Conservation (phyloP, 2,113 vertebrate genomes). For the Rafetus swinhoei region DNA sequence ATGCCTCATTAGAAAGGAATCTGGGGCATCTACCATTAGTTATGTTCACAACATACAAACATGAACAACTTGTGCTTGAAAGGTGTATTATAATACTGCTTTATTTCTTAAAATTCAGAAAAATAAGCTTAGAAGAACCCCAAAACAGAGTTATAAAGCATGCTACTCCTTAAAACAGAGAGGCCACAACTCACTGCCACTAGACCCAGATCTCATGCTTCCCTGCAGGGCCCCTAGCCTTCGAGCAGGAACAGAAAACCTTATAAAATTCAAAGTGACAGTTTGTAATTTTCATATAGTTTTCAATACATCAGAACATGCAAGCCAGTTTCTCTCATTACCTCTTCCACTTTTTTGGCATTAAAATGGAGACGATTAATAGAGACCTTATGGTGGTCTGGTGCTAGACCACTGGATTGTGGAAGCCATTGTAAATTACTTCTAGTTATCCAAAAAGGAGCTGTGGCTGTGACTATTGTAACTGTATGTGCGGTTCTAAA, state of each 20-base stretch:
- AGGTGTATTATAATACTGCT: background rate
- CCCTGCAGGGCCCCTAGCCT: background rate
- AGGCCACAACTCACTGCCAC: background rate
- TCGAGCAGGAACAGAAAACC: background rate
- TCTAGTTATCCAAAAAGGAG: background rate
- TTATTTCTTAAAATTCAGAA: background rate
- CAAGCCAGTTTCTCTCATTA: conserved; percentile 8
- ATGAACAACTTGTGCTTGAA: background rate
- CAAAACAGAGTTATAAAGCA: background rate
- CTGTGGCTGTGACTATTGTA: background rate
- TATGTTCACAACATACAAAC: background rate
- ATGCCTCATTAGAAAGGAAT: background rate
- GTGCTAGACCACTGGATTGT: conserved; percentile 14
- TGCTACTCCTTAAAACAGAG: background rate
- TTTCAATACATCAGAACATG: background rate
- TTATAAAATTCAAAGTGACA: too few species aligned
- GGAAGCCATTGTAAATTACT: background rate
- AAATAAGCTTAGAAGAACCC: background rate
- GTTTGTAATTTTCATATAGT: background rate
- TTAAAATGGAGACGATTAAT: conserved; percentile 16
- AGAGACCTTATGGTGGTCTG: background rate
- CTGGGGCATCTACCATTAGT: background rate
- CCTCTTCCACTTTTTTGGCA: conserved; percentile 20
- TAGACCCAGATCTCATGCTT: background rate
- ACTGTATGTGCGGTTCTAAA: background rate